phyloP scores from a whole-genome alignment of 1,140 invertebrate genomes.

The Asobara japonica region DNA sequence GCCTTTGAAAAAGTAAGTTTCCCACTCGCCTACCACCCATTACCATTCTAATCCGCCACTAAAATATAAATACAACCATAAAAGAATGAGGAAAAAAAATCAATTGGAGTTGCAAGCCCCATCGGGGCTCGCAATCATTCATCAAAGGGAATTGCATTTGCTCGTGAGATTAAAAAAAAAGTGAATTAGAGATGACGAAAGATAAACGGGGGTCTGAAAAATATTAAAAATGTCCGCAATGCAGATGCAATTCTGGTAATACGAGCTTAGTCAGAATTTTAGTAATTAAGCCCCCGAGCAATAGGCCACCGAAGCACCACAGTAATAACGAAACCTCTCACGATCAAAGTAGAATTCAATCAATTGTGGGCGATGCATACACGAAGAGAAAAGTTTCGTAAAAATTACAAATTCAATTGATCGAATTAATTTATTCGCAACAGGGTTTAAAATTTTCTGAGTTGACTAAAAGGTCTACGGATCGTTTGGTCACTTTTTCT shows the following conservation, averaged over 20 bases:
- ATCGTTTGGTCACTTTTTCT: too few species aligned
- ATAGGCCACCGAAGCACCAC: constrained; percentile 57
- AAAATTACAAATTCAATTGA: too few species aligned
- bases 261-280: constrained; percentile 48
- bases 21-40: constrained; percentile 22
- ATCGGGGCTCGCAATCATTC: constrained; percentile 25
- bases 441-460: too few species aligned
- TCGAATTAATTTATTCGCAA: too few species aligned
- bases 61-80: constrained; percentile 3
- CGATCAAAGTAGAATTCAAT: constrained; percentile 47
- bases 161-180: constrained; percentile 5
- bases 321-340: constrained; percentile 57
- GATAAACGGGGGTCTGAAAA: background rate
- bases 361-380: constrained; percentile 8
- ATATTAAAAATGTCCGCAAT: constrained; percentile 9
- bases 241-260: constrained; percentile 15
- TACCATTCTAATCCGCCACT: background rate
- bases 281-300: constrained; percentile 52
- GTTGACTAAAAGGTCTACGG: too few species aligned
- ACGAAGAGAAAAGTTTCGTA: too few species aligned
- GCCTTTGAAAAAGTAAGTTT: constrained; percentile 96
- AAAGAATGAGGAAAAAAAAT: background rate
- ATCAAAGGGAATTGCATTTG: constrained; percentile 41
- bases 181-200: background rate
- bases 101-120: background rate